These are phyloP conservation scores for Hypsopygia costalis DNA, from an alignment of 2,888 invertebrate genomes.

Conservation along the genomic window DNA sequence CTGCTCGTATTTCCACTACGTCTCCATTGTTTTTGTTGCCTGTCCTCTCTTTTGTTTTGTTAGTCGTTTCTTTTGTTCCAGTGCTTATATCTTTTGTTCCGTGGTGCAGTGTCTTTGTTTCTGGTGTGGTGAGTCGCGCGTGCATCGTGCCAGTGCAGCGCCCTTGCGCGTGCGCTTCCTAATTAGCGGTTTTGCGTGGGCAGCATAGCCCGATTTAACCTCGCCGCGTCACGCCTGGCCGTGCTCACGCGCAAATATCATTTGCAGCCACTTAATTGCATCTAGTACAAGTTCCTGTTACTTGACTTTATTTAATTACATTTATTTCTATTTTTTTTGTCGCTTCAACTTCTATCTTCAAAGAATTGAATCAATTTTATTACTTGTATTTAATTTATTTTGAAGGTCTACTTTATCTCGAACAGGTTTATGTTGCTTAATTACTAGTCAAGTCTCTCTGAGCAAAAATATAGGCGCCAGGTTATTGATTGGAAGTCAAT, in stretches of 20 bases:
- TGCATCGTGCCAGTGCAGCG: conserved; percentile 57
- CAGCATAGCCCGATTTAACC: conserved; percentile 62
- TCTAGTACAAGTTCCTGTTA: too few relatives aligned
- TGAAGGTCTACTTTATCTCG: not conserved
- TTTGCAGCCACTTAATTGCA: not conserved
- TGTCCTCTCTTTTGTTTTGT: conserved; percentile 52
- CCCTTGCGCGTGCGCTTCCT: conserved; percentile 71
- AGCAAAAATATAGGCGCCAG: conserved; percentile 28
- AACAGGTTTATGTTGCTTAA: too few relatives aligned
- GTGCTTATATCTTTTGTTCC: conserved; percentile 43
- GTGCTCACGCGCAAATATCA: conserved; percentile 28
- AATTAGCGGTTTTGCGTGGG: conserved; percentile 68
- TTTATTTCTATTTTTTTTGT: too few relatives aligned
- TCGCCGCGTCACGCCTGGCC: conserved; percentile 53
- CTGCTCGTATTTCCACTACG: conserved; percentile 35
- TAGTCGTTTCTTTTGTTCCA: conserved; percentile 43
- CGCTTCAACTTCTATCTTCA: too few relatives aligned
- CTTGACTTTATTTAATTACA: too few relatives aligned
- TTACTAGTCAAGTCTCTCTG: conserved; percentile 11
- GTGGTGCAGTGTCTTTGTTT: conserved; percentile 45
- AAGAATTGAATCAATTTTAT: too few relatives aligned
- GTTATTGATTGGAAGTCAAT: conserved; percentile 54
- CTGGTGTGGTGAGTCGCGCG: conserved; percentile 29
- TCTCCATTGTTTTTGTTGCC: conserved; percentile 47
- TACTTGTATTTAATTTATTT: too few relatives aligned